Evolutionary conservation across 37 sponge, comb jelly and placozoan species (phyloP), one percentile per base, ranked within the genome.

Genomic region (Halichondria panicea): DNA sequence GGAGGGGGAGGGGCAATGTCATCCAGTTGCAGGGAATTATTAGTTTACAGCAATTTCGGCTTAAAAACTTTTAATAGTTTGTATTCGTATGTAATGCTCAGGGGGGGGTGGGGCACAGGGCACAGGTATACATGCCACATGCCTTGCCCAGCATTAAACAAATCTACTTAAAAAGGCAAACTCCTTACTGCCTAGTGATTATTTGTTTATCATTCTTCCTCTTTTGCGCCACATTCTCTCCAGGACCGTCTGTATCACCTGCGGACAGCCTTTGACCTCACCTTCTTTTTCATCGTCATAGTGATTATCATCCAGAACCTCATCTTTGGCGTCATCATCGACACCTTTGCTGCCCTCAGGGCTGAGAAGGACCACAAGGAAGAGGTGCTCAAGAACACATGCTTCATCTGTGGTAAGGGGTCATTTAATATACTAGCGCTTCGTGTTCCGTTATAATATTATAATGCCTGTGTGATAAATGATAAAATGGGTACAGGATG

Each of bases 271-370:
- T 98, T 83, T 68, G 99, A 98, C 65, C 82, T 98, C 6, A 55
- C 79, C 1, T 88, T 95, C 72, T 97, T 91, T 88, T 95, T 95
- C 74, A 73, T 98, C 41, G 78, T 98, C 43, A 91, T 98, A 39
- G 85, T 95, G 68, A 93, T 98, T 72, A 98, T 98, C 81, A 91
- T 95, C 52, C 91, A 94, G 35, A 98, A 98, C 68, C 89, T 98
- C 65, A 90, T 98, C 67, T 93, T 98, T 79, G 99, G 99, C 64
- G 99, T 98, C 34, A 98, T 98, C 82, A 95, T 98, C 50, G 99
- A 98, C 76, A 98, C 99, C 34, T 98, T 98, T 76, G 99, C 99
- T n/a, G 93, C 87, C 66, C 79, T 98, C 64, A 79, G 99, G 46
- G 79, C 88, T 37, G 94, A 93, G 81, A 93, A 95, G 69, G 80